Evolutionary conservation across 2,113 vertebrate genomes (phyloP), one percentile per base, ranked within the genome.

Genomic region (Neoarius graeffei): DNA sequence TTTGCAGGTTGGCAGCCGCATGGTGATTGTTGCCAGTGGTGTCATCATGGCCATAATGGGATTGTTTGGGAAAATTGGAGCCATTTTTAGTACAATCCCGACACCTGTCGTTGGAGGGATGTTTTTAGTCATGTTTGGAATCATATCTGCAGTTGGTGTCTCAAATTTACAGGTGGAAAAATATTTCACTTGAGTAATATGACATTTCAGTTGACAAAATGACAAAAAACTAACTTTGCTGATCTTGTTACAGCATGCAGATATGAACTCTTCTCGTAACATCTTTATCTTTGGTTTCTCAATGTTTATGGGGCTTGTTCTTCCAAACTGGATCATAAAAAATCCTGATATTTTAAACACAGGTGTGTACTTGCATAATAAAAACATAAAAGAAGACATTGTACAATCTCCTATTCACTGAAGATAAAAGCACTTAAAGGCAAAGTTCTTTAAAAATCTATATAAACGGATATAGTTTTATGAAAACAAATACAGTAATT

Each of bases 271-370:
- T 3, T 97, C 98, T 82, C 94, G 98, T 90, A 99, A 99, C 93
- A 95, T 99, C 93, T 99, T 99, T 86, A 95, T 99, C 85, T 98
- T 99, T 91, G 98, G 98, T 90, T 99, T 99, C 94, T 98, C 98
- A 92, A 94, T 99, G 88, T 99, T 97, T 93, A 93, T 94, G 92
- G 98, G 95, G 20, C 94, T 99, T 59, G 94, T 96, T 0, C 90
- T 99, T 94, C 98, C 98, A 62, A 96, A 94, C 93, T 99, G 98
- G 98, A 94, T 98, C 85, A 91, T 93, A 11, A 97, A 97, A 86
- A 96, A 99, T 83, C 88, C 94, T 0, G 85, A 64, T 2, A 89
- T 90, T 56, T 93, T 99, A 80, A 91, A 94, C 86, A 98, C 98
- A 95, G 98, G 98, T 99, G 93, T 93, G 86, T 81, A 25, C 10